Evolutionary conservation across 2,888 invertebrate genomes (phyloP).

Genomic region (Scrobipalpa atriplicella): DNA sequence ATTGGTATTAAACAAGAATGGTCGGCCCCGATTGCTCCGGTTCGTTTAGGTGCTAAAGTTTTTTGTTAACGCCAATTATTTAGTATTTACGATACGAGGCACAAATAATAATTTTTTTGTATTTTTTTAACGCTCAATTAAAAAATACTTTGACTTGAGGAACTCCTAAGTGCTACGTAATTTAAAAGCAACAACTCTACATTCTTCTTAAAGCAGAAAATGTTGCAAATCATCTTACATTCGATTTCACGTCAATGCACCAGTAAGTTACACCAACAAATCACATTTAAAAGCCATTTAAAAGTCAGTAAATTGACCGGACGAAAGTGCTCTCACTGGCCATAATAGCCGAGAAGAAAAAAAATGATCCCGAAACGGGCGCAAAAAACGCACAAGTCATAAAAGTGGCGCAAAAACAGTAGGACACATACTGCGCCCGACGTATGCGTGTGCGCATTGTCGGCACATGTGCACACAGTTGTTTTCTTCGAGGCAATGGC

Average conservation of each 20-base stretch:
- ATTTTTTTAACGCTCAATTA: not conserved
- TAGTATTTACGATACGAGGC: conserved; percentile 1
- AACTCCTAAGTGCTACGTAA: no score
- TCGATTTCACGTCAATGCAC: conserved; percentile 6
- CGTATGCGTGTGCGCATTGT: conserved; percentile 40
- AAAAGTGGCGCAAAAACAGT: conserved; percentile 33
- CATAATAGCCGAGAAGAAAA: conserved; percentile 49
- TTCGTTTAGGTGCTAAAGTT: not conserved
- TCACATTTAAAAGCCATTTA: conserved; percentile 40
- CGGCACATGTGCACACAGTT: conserved; percentile 48
- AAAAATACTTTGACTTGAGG: not conserved
- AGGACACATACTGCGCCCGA: conserved; percentile 28
- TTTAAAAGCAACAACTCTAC: not conserved
- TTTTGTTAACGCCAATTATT: conserved; percentile 5
- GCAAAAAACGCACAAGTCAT: conserved; percentile 31
- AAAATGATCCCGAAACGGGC: conserved; percentile 36
- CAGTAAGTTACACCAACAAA: conserved; percentile 8
- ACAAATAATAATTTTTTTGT: not conserved
- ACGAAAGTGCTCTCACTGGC: conserved; percentile 60
- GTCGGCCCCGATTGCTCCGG: conserved; percentile 2
- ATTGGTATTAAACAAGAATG: conserved; percentile 35
- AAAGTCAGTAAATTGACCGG: conserved; percentile 58
- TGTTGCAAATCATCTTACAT: not conserved
- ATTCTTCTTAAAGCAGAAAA: not conserved
- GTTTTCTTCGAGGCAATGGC: conserved; percentile 8